Base-by-base conservation (phyloP, 2,113 vertebrate genomes). In the Aplodontia rufa region DNA sequence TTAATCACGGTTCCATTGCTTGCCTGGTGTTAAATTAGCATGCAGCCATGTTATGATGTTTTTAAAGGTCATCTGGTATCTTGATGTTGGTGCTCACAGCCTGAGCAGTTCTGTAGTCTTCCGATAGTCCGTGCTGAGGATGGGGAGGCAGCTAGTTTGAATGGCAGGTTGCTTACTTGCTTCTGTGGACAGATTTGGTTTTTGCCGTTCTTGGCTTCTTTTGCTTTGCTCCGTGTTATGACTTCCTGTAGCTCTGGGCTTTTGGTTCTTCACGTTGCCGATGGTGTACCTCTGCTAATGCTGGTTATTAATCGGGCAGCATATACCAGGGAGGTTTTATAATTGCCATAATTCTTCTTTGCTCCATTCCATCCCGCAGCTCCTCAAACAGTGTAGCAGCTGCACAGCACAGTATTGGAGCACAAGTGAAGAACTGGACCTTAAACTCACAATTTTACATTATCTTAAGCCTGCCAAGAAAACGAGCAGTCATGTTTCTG, bases 261-360 rank as follows among this genome's bases (percentile, higher is more conserved):
- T 22, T 78, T 68, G 1, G 1, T 40, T 62, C 62, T 51, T 55
- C 35, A 26, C 0, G 1, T 9, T 22, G 69, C 80, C 1, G 7
- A 40, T 53, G 19, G 75, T 53, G 4, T 12, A 53, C 68, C 87
- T 66, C 30, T 74, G 90, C 87, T 93, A 30, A 85, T 14, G 71
- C 80, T 37, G 87, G 76, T 89, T 87, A 55, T 90, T 89, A 76
- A 74, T 93, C 75, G 69, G 90, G 69, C 83, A 55, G 0, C 78
- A 47, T 55, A 42, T n/a, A 86, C 26, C 68, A 79, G 66, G 16
- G 49, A 91, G 89, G 28, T 58, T 95, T 94, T 87, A 84, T 68
- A 90, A 93, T 92, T 84, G 80, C 93, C 20, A 1, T 20, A 35
- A 51, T 69, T 94, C 76, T 87, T 93, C 71, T 72, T 76, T 35